These are phyloP conservation scores for Tinamus guttatus DNA, from an alignment of 2,113 vertebrate genomes.

Conservation along the genomic window DNA sequence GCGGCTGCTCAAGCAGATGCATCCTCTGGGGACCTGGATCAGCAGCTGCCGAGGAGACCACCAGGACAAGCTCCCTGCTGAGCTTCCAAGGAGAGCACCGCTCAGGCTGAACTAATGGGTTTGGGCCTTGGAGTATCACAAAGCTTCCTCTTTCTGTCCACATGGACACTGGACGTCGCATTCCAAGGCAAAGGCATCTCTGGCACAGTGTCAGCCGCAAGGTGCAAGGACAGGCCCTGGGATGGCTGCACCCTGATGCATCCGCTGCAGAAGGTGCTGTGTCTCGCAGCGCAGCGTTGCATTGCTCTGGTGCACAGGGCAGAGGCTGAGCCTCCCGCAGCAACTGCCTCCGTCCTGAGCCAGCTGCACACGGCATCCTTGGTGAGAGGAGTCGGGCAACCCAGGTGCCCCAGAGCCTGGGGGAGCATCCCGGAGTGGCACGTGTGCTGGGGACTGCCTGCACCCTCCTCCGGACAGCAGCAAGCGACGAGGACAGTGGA, in stretches of 20 bases:
- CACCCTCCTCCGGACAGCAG: neutral
- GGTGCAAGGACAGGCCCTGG: neutral
- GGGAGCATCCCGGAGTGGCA: no score
- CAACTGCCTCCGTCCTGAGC: rapidly evolving
- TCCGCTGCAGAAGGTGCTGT: neutral
- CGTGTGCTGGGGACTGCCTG: neutral
- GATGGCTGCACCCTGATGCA: rapidly evolving
- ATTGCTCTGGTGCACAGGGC: rapidly evolving
- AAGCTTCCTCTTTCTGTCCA: neutral
- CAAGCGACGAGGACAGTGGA: neutral
- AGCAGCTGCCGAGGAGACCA: neutral
- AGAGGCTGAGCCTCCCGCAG: rapidly evolving
- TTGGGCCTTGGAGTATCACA: neutral
- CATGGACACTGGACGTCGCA: rapidly evolving
- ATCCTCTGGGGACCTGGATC: neutral
- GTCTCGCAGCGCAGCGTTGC: neutral
- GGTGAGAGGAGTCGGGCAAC: neutral
- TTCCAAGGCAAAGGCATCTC: neutral
- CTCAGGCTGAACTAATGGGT: neutral
- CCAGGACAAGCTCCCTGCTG: neutral
- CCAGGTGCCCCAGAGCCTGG: no score
- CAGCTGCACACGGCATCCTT: neutral
- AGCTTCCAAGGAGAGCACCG: neutral
- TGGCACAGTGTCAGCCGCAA: neutral
- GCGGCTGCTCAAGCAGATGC: neutral